Evolutionary conservation across 2,113 vertebrate genomes (phyloP).

Genomic region (Abramis brama): DNA sequence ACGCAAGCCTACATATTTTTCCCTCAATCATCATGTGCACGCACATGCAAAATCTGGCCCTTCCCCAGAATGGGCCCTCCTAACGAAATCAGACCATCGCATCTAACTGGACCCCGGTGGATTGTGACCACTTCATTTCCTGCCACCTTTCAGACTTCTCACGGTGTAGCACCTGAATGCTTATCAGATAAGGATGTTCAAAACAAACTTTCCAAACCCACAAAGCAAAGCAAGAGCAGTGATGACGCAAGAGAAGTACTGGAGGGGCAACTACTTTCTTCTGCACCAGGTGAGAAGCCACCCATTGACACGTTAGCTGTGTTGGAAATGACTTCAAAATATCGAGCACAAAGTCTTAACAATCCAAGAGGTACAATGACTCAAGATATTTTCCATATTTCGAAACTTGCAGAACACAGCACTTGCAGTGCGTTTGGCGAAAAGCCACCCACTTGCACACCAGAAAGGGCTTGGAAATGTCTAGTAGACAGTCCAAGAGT

Average conservation of each 20-base stretch:
- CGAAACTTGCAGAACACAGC: neutral
- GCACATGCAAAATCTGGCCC: conserved; percentile 49
- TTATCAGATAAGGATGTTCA: neutral
- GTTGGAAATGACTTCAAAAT: neutral
- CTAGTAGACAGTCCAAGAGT: neutral
- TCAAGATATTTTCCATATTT: neutral
- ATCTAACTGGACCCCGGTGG: conserved; percentile 34
- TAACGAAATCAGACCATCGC: neutral
- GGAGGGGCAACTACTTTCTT: neutral
- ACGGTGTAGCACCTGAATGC: neutral
- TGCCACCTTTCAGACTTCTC: neutral
- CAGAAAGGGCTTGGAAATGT: neutral
- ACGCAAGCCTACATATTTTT: conserved; percentile 16
- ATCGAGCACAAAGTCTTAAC: neutral
- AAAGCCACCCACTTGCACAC: neutral
- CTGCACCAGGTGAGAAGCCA: neutral
- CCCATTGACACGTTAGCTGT: neutral
- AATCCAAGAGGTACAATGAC: neutral
- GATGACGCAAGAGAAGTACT: neutral
- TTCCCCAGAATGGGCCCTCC: conserved; percentile 47
- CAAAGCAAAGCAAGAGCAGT: neutral
- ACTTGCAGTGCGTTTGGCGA: neutral
- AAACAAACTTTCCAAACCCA: neutral
- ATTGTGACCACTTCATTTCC: neutral
- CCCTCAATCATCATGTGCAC: conserved; percentile 42